Conservation (phyloP, 2,113 vertebrate genomes). For the Labrus mixtus region DNA sequence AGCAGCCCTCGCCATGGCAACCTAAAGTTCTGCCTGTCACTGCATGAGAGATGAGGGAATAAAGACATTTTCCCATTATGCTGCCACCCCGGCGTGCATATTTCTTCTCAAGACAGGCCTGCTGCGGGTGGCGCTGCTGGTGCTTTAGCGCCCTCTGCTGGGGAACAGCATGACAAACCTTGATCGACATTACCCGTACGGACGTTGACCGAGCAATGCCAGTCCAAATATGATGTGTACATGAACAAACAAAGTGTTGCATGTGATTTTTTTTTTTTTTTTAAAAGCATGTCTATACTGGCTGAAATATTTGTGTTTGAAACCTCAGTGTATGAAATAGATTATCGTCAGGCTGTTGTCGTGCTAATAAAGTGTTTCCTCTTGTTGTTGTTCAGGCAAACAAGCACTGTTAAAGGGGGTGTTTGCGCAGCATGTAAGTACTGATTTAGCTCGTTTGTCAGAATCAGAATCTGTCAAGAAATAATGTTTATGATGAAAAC, state of each 20-base stretch:
- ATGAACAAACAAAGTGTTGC: not conserved
- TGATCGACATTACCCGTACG: not conserved
- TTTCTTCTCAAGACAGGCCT: slow-evolving; percentile 52
- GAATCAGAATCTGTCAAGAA: not conserved
- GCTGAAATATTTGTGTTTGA: not conserved
- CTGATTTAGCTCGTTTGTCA: not conserved
- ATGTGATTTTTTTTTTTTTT: no score
- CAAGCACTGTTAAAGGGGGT: slow-evolving; percentile 34
- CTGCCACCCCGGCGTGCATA: slow-evolving; percentile 43
- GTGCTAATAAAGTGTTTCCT: slow-evolving; percentile 53
- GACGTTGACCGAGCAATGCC: not conserved
- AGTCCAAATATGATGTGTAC: not conserved
- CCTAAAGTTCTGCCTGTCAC: slow-evolving; percentile 76
- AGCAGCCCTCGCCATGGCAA: slow-evolving; percentile 75
- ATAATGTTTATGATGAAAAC: not conserved
- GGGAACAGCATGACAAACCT: not conserved
- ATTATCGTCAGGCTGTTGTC: slow-evolving; percentile 40
- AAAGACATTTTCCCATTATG: slow-evolving; percentile 72
- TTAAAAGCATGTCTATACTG: no score
- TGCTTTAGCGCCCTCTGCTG: slow-evolving; percentile 70
- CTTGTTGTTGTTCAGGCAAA: slow-evolving; percentile 33
- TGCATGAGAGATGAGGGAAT: slow-evolving; percentile 72
- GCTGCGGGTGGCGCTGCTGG: not conserved
- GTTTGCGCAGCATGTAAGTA: slow-evolving; percentile 36
- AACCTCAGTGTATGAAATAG: slow-evolving; percentile 16